Evolutionary conservation across 2,113 vertebrate species (phyloP), one percentile per base, ranked within the genome.

Genomic region (Ceyx margarethae): DNA sequence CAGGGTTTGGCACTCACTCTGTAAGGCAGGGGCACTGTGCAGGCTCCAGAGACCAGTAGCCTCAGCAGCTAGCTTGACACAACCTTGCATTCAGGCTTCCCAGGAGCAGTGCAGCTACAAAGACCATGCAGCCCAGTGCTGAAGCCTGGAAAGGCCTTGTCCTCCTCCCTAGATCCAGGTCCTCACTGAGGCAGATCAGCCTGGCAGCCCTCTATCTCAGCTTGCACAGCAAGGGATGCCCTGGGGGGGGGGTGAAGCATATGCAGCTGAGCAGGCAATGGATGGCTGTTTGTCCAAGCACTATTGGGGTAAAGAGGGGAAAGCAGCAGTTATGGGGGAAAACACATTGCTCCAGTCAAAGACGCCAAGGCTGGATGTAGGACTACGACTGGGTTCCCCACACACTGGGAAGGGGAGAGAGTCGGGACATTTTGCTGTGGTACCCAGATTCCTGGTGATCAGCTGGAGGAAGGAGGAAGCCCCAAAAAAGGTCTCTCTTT

Each of bases 61-160:
- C 17, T 23, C 6, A 2, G n/a, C 6, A 8, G 26, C 14, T 66
- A 71, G 21, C 35, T 22, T 23, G 29, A 50, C 26, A 12, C 17
- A 84, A 10, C 29, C 35, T 15, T 50, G 56, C n/a, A 84, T 3
- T 13, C 65, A 40, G 58, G 15, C 17, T 66, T 23, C 37, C 23
- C 1, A 0, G 28, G 22, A 57, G 50, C 3, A 84, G 60, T 29
- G n/a, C 43, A 67, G 37, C 46, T 71, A 53, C 51, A 60, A 62
- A 56, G 40, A 29, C 54, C 22, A 26, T 0, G 3, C 37, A 66
- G 67, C 9, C 5, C 69, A 31, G 4, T 4, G 45, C 11, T 1
- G 10, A 1, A 2, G 51, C 33, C 8, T 8, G 1, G 26, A 31
- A 83, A 62, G 5, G 8, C 48, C 48, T 20, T 0, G 0, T 58